Evolutionary conservation across 2,113 vertebrate species (phyloP), one percentile per base, ranked within the genome.

Genomic region (Dasyornis broadbenti): DNA sequence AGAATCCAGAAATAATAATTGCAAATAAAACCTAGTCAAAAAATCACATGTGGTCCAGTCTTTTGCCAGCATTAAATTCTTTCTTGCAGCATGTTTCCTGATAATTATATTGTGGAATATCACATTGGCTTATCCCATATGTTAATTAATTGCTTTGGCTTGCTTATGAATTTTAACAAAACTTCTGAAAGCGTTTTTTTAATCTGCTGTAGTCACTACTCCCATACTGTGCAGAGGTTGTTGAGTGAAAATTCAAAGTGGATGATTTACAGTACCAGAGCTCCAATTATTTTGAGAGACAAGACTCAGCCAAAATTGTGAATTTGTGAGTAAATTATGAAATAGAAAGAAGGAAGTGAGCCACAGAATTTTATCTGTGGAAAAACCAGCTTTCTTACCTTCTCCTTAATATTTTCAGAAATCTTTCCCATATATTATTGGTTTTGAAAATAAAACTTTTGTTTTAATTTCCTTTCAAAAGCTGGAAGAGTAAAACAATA

Each of bases 101-200:
- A n/a, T 94, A 95, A 92, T 91, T 86, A 82, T 44, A 13, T 80
- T 80, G 66, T 83, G 42, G 71, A 65, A 73, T 80, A 82, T 85
- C 82, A 88, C 33, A 22, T 52, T 72, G 78, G 54, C 54, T 88
- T 90, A 70, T 80, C 54, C 85, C 7, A 1, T 91, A 78, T 93
- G 85, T 83, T 94, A 92, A 87, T 95, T 95, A 95, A 96, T 95
- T 94, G 63, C 87, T 87, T 95, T 87, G 91, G 78, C 93, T 94
- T 77, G 59, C 63, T 78, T 83, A 80, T 19, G 59, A 60, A 83
- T 94, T 89, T 85, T 59, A 92, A 87, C 49, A 53, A 65, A 94
- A 91, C n/a, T 91, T 82, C 23, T 47, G 88, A 93, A 95, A 90
- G 69, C 89, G 75, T 72, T 31, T 93, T 84, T 76, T 83, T 86